Evolutionary conservation across 2,113 vertebrate genomes (phyloP).

Genomic region (Monarcha castaneiventris): DNA sequence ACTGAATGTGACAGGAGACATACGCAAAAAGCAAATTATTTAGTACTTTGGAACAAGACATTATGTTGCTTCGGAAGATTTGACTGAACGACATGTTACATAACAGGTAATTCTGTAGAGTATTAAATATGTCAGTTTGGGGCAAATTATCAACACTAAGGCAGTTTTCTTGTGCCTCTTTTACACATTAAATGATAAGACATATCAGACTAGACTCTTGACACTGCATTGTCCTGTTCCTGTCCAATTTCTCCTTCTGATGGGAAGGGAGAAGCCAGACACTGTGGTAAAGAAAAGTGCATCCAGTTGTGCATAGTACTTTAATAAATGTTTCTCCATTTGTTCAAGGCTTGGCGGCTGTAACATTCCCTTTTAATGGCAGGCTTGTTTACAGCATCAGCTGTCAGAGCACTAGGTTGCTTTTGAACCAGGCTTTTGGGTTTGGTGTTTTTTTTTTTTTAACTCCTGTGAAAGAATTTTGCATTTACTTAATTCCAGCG

Average conservation of each 20-base stretch:
- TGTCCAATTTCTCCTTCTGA: not conserved
- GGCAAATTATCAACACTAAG: not conserved
- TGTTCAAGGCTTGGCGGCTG: not conserved
- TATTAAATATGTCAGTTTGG: slow-evolving; percentile 16
- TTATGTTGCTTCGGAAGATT: slow-evolving; percentile 18
- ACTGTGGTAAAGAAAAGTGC: not conserved
- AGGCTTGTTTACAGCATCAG: not conserved
- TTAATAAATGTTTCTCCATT: not conserved
- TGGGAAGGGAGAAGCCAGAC: not conserved
- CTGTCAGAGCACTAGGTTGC: not conserved
- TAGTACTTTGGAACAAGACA: slow-evolving; percentile 20
- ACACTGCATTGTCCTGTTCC: not conserved
- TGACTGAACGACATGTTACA: not conserved
- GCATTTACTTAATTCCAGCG: not conserved
- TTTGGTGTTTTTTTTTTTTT: not conserved
- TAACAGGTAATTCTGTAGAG: slow-evolving; percentile 27
- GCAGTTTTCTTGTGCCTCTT: not conserved
- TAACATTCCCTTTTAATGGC: not conserved
- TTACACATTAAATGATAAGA: not conserved
- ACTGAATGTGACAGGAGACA: slow-evolving; percentile 41
- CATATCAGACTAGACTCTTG: not conserved
- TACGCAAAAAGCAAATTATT: slow-evolving; percentile 52
- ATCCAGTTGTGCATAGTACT: not conserved
- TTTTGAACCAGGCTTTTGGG: slow-evolving; percentile 12
- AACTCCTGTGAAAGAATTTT: not conserved